Conservation (phyloP, 2,888 invertebrate species). For the Phania funesta region DNA sequence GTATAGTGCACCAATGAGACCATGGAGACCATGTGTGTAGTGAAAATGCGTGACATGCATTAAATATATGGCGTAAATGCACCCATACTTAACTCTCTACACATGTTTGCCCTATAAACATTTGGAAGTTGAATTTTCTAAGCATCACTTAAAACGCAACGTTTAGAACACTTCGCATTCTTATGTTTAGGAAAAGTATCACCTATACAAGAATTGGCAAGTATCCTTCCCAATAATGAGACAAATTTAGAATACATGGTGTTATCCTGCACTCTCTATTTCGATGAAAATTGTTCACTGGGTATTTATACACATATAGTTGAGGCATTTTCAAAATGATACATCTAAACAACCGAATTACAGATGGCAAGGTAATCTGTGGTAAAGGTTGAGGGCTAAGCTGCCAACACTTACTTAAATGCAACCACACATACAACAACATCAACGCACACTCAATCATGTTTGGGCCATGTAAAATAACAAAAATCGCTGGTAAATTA, state of each 20-base stretch:
- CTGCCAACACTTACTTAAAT: not conserved
- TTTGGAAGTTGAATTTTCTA: not conserved
- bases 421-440: not conserved
- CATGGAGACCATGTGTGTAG: not conserved
- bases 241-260: too few relatives aligned
- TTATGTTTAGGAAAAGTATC: too few relatives aligned
- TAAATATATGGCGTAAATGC: conserved; percentile 37
- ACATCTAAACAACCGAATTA: too few relatives aligned
- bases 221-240: too few relatives aligned
- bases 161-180: too few relatives aligned
- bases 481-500: conserved; percentile 18
- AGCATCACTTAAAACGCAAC: too few relatives aligned
- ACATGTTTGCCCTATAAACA: not conserved
- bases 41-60: conserved; percentile 58
- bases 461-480: conserved; percentile 27
- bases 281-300: too few relatives aligned
- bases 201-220: too few relatives aligned
- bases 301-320: too few relatives aligned
- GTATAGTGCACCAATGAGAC: not conserved
- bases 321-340: too few relatives aligned
- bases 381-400: not conserved
- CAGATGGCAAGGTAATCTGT: too few relatives aligned
- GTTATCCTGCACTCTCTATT: too few relatives aligned
- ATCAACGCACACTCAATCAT: not conserved
- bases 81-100: not conserved